These are phyloP conservation scores for Cliona cf. orientalis DNA, from an alignment of 37 sponge, comb jelly and placozoan species.

Conservation along the genomic window DNA sequence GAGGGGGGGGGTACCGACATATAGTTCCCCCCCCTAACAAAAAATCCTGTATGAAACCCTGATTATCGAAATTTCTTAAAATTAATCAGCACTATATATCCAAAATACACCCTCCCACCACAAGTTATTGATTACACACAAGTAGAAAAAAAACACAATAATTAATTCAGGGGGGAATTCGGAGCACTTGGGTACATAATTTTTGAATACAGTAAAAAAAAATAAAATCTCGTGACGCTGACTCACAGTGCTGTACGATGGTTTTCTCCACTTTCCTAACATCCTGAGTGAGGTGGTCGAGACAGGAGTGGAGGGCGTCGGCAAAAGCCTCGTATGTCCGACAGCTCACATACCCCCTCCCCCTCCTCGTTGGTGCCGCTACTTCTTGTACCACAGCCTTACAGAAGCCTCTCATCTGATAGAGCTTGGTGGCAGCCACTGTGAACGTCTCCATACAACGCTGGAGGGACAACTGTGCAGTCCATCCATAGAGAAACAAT, in stretches of 20 bases:
- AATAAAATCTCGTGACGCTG: background rate
- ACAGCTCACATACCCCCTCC: background rate
- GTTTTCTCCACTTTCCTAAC: conserved; percentile 16
- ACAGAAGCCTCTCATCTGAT: conserved; percentile 14
- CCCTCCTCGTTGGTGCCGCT: background rate
- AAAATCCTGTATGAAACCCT: too few relatives aligned
- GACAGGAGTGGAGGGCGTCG: conserved; percentile 3
- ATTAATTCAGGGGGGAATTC: too few relatives aligned
- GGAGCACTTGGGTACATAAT: too few relatives aligned
- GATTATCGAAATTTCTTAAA: too few relatives aligned
- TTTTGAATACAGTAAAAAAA: too few relatives aligned
- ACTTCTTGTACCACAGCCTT: background rate
- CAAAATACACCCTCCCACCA: too few relatives aligned
- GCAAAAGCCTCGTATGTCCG: conserved; percentile 48
- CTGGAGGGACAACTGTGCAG: conserved; percentile 17
- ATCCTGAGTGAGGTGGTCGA: background rate
- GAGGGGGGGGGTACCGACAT: too few relatives aligned
- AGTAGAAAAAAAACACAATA: too few relatives aligned
- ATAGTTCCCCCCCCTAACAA: too few relatives aligned
- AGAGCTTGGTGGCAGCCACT: background rate
- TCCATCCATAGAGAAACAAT: background rate
- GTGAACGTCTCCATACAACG: conserved; percentile 24
- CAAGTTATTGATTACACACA: too few relatives aligned
- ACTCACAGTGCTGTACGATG: conserved; percentile 32
- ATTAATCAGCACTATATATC: too few relatives aligned